Base-by-base conservation (phyloP, 2,797 vertebrate species). In the Diplodus sargus region DNA sequence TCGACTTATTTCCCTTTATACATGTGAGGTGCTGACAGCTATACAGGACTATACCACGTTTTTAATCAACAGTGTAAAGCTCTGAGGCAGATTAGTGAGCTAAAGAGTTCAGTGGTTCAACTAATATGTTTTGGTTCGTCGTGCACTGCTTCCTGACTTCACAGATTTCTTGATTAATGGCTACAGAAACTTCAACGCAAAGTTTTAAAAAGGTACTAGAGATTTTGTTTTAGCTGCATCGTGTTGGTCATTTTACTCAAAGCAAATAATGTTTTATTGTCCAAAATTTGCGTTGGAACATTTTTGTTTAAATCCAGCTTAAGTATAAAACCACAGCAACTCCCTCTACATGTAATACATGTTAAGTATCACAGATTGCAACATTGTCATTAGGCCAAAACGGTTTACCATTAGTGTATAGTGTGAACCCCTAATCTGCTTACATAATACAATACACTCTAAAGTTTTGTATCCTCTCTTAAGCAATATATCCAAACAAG, bases 61-160 rank as follows among this genome's bases (percentile, higher is more conserved):
- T 76, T 68, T 23, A 80, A 54, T 83, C 83, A 49, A 15, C 48
- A 59, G 67, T n/a, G 49, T 48, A 72, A 82, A 81, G 79, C 85
- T 70, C 68, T 84, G 76, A 83, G 73, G 65, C 62, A 82, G 87
- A 93, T 82, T 83, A 86, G 42, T n/a, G 67, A 58, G 49, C 63
- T 89, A 85, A 83, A 86, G 68, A 81, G 51, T 72, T 88, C 22
- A 81, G 61, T n/a, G 64, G 75, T 83, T 82, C 56, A 22, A 84
- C 79, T 76, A 78, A 79, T 81, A 53, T 83, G 86, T 85, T 92
- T 79, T 78, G 69, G 73, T 84, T 82, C 48, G 11, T 77, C 70
- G 76, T 43, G 74, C 75, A 68, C 60, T 66, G 66, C 71, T 81
- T 78, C 42, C 82, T 56, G 57, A 81, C 54, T 67, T 82, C 70